Evolutionary conservation across 2,888 invertebrate genomes (phyloP).

Genomic region (Ecdyonurus torrentis): DNA sequence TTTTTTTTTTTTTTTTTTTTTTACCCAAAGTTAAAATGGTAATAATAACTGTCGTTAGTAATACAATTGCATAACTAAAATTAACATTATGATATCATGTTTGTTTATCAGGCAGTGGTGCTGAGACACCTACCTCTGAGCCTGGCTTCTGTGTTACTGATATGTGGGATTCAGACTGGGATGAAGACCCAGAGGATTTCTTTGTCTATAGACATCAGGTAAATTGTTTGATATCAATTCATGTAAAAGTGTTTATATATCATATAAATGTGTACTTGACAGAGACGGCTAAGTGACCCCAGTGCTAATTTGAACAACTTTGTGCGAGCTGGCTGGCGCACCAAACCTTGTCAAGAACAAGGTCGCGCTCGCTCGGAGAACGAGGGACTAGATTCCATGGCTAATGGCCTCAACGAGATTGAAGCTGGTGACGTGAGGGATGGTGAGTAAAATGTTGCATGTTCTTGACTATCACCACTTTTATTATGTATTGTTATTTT

Average conservation of each 20-base stretch:
- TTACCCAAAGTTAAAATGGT: too few relatives aligned
- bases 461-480: neutral
- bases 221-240: conserved; percentile 13
- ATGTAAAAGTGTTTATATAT: neutral
- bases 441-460: conserved; percentile 37
- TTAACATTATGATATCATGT: neutral
- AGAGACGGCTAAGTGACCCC: conserved; percentile 80
- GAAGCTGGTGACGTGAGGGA: conserved; percentile 87
- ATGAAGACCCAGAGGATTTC: conserved; percentile 71
- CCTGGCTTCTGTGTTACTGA: conserved; percentile 70
- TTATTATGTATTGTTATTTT: too few relatives aligned
- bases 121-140: conserved; percentile 89
- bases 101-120: conserved; percentile 44
- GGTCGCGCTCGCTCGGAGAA: conserved; percentile 73
- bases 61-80: neutral
- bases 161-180: conserved; percentile 80
- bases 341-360: conserved; percentile 24
- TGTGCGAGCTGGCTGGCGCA: conserved; percentile 65
- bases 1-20: too few relatives aligned
- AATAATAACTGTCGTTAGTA: too few relatives aligned
- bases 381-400: conserved; percentile 75
- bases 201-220: conserved; percentile 66
- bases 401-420: conserved; percentile 73
- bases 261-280: conserved; percentile 19
- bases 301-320: conserved; percentile 78